These are phyloP conservation scores for Sarcophilus harrisii DNA, from an alignment of 2,797 vertebrate genomes.

Conservation along the genomic window DNA sequence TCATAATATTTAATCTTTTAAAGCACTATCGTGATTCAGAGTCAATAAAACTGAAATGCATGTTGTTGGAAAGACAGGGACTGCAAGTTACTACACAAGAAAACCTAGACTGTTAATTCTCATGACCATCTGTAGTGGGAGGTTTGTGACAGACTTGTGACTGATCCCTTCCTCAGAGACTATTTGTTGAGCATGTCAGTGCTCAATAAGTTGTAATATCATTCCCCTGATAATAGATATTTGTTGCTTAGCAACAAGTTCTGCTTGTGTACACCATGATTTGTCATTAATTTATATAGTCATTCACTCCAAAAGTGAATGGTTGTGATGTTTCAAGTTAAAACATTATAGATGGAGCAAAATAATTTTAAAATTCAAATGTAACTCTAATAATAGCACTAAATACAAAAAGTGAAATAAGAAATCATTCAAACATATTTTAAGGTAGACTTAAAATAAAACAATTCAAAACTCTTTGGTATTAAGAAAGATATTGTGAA, in stretches of 20 bases:
- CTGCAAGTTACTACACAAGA: conserved; percentile 69
- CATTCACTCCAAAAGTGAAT: conserved; percentile 20
- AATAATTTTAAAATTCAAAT: conserved; percentile 47
- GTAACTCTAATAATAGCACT: background rate
- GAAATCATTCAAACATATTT: background rate
- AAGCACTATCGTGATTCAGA: conserved; percentile 60
- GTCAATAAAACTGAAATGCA: conserved; percentile 72
- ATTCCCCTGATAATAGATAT: conserved; percentile 66
- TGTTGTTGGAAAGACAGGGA: conserved; percentile 68
- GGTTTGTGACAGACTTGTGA: conserved; percentile 69
- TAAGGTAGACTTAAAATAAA: conserved; percentile 7
- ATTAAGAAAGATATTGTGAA: conserved; percentile 15
- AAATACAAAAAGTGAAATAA: background rate
- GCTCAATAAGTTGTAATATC: conserved; percentile 64
- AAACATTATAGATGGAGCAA: conserved; percentile 48
- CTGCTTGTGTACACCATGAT: conserved; percentile 43
- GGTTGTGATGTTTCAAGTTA: conserved; percentile 4
- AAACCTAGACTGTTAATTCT: conserved; percentile 73
- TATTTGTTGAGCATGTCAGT: conserved; percentile 69
- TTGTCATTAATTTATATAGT: conserved; percentile 58
- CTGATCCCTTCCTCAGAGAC: conserved; percentile 71
- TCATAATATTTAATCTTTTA: conserved; percentile 75
- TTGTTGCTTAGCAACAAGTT: conserved; percentile 81
- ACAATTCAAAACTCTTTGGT: background rate
- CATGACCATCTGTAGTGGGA: conserved; percentile 58